These are phyloP conservation scores for Dermatemys mawii DNA, from an alignment of 2,113 vertebrate genomes.

Conservation along the genomic window DNA sequence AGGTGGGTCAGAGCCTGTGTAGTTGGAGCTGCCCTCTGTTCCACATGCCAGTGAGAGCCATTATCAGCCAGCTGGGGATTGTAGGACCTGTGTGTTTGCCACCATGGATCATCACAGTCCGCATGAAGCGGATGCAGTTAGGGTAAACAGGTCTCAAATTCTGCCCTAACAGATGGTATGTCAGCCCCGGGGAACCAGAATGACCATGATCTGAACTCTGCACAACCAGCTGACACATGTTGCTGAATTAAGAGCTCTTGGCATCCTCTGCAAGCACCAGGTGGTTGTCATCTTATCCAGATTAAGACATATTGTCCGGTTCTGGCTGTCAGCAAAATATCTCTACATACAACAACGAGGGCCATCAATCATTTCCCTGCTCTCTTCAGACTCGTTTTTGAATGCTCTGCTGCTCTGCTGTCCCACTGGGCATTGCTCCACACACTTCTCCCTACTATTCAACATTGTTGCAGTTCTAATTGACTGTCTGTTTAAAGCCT, in stretches of 20 bases:
- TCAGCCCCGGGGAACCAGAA: neutral
- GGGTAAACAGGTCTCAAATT: fast-evolving
- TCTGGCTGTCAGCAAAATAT: neutral
- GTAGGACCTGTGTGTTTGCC: neutral
- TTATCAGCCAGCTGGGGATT: neutral
- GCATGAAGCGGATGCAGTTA: neutral
- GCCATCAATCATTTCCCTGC: neutral
- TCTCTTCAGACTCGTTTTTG: neutral
- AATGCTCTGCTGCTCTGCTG: neutral
- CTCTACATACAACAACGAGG: neutral
- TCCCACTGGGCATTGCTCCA: neutral
- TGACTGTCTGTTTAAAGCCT: neutral
- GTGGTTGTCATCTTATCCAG: neutral
- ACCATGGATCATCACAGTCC: neutral
- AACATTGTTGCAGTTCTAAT: neutral
- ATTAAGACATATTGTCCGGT: neutral
- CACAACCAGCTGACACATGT: fast-evolving
- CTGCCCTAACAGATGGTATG: neutral
- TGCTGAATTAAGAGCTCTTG: neutral
- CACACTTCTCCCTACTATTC: neutral
- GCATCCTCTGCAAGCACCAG: neutral
- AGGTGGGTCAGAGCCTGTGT: neutral
- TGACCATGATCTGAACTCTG: fast-evolving
- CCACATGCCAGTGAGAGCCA: neutral
- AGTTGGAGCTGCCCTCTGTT: neutral